Evolutionary conservation across 2,888 invertebrate genomes (phyloP).

Genomic region (Adineta ricciae): DNA sequence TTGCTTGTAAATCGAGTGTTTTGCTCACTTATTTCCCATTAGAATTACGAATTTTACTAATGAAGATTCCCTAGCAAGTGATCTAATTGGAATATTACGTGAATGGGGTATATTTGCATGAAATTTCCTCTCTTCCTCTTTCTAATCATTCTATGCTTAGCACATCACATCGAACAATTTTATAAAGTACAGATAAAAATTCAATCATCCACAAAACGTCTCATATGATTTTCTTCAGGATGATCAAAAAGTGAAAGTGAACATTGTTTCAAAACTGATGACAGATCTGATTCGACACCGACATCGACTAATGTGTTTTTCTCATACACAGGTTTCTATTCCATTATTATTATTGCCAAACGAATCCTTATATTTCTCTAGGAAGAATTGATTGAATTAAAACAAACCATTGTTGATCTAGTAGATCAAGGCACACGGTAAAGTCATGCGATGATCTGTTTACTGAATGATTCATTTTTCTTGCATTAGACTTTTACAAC

Average conservation of each 20-base stretch:
- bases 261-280: constrained; percentile 13
- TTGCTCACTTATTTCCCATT: not conserved
- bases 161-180: constrained; percentile 12
- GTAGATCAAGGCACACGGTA: constrained; percentile 14
- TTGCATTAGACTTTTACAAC: not conserved
- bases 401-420: constrained; percentile 4
- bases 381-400: constrained; percentile 21
- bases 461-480: not conserved
- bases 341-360: not conserved
- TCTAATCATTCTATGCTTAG: not conserved
- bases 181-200: not conserved
- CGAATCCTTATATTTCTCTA: not conserved
- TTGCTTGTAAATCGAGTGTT: too few relatives aligned
- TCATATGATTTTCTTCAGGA: not conserved
- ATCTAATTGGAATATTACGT: not conserved
- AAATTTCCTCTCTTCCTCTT: too few relatives aligned
- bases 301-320: not conserved
- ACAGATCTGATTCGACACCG: not conserved
- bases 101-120: not conserved
- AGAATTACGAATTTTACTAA: not conserved
- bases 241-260: not conserved
- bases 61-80: constrained; percentile 10
- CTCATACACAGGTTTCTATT: not conserved
- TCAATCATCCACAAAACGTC: too few relatives aligned
- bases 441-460: not conserved